Evolutionary conservation across 2,888 invertebrate species (phyloP).

Genomic region (Pseudococcus viburni): DNA sequence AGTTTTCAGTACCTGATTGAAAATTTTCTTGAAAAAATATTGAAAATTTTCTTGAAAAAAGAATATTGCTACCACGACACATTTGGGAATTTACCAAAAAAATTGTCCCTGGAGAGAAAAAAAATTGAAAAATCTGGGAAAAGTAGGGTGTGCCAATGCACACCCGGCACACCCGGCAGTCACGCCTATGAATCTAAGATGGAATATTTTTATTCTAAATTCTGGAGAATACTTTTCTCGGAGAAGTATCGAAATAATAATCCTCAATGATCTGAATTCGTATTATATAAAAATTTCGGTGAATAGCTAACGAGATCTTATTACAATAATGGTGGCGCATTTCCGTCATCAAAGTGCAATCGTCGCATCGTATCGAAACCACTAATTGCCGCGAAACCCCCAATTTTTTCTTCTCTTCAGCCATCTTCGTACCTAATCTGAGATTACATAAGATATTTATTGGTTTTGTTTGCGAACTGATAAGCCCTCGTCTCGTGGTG

Average conservation of each 20-base stretch:
- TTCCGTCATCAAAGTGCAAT: conserved; percentile 38
- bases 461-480: conserved; percentile 31
- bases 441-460: conserved; percentile 26
- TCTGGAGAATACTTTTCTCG: too few relatives aligned
- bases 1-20: too few relatives aligned
- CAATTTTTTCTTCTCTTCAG: background rate
- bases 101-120: too few relatives aligned
- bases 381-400: conserved; percentile 19
- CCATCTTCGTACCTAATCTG: background rate
- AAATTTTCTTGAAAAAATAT: too few relatives aligned
- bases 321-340: background rate
- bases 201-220: too few relatives aligned
- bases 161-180: too few relatives aligned
- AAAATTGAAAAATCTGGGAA: too few relatives aligned
- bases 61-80: too few relatives aligned
- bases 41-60: too few relatives aligned
- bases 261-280: background rate
- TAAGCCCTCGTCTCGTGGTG: background rate
- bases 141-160: too few relatives aligned
- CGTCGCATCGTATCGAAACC: background rate
- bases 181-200: too few relatives aligned
- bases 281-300: background rate
- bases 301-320: background rate
- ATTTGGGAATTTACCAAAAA: too few relatives aligned
- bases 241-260: background rate